Evolutionary conservation across 2,113 vertebrate genomes (phyloP), one percentile per base, ranked within the genome.

Genomic region (Pterocles gutturalis): DNA sequence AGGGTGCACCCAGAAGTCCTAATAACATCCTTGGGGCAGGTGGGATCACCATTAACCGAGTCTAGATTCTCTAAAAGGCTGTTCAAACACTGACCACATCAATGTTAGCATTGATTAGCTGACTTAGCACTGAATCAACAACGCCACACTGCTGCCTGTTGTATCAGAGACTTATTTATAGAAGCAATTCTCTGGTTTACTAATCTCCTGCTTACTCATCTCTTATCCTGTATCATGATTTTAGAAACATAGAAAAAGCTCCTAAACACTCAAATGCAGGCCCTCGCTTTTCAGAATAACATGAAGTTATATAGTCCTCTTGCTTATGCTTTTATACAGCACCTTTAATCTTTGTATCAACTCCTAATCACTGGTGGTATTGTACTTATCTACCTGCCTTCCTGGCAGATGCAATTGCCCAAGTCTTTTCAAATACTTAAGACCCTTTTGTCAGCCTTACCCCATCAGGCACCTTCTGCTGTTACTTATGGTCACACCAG

Each of bases 101-200:
- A 2, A 92, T 87, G 64, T 7, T 1, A 26, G 36, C 34, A 80
- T 38, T 33, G 79, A 96, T 86, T 49, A 2, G 51, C 90, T 91
- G 92, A 76, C 65, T 79, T 57, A 90, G 89, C 33, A 29, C 62
- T 61, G 76, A 72, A 75, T 77, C 88, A 65, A 69, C 31, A 6
- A 28, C 0, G 25, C 36, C 80, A 54, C 29, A 26, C 5, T 89
- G 7, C 58, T 48, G 69, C 61, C 87, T 26, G 7, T 0, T 26
- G 18, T 8, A 36, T 11, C 46, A 38, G 55, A 38, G 53, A 20
- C 54, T 75, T 78, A 66, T 57, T 90, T 87, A 83, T 28, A 70
- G 71, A 51, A 83, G 5, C 41, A 49, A 43, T 62, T 85, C 60
- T 75, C 62, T 1, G 0, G 13, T 28, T 65, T n/a, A 49, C 19